Percentiles rank a stretch among this genome's conserved stretches.
Conservation (phyloP, 2,113 vertebrate genomes). For the Globicephala melas region DNA sequence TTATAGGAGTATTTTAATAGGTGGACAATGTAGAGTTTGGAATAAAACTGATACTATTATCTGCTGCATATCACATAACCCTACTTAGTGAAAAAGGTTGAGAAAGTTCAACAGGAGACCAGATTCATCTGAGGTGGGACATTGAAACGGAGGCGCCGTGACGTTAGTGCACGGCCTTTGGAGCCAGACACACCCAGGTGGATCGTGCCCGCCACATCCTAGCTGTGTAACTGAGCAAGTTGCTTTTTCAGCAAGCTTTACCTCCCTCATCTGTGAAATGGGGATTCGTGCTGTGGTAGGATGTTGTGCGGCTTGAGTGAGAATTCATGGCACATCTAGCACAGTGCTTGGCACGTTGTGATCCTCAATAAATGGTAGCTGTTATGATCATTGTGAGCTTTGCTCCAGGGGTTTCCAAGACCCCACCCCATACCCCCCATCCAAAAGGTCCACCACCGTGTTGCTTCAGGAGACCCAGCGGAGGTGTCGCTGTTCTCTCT, state of each 20-base stretch:
- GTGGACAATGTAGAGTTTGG: neutral
- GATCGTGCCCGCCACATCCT: neutral
- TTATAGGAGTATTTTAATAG: neutral
- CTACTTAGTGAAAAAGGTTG: neutral
- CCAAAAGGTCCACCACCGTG: neutral
- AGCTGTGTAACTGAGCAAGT: neutral
- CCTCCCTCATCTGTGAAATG: neutral
- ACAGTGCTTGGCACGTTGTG: neutral
- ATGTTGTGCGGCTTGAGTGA: neutral
- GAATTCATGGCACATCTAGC: neutral
- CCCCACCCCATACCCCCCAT: fast-evolving
- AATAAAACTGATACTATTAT: neutral
- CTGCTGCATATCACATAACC: neutral
- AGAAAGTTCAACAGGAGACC: neutral
- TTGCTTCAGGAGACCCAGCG: neutral
- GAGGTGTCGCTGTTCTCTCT: neutral
- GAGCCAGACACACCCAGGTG: no score
- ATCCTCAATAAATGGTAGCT: neutral
- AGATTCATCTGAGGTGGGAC: neutral
- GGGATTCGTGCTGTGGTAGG: fast-evolving
- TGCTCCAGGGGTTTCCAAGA: neutral
- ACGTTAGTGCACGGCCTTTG: neutral
- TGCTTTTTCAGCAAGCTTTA: fast-evolving
- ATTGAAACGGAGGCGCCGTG: fast-evolving
- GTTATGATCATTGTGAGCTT: neutral